Evolutionary conservation across 2,888 invertebrate genomes (phyloP), one percentile per base, ranked within the genome.

Genomic region (Orthosia gracilis): DNA sequence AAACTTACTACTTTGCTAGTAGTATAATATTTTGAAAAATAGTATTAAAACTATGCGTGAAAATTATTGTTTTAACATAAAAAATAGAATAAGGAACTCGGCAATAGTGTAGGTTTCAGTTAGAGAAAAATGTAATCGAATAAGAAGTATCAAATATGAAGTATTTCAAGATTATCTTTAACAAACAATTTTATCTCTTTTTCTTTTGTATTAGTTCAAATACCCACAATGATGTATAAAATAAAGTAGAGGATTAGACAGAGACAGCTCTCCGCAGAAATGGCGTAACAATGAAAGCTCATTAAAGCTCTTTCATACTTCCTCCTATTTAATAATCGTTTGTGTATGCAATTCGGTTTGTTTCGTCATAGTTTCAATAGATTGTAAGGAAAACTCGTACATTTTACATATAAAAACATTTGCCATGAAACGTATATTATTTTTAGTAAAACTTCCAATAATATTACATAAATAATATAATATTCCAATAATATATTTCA

Each of bases 271-370:
- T 54, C 18, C 13, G 26, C 26, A 63, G 77, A 50, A 69, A 70
- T 59, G 59, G 70, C 58, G 64, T 59, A 59, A 77, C 77, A 76
- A 77, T 77, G 58, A 77, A 76, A 59, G 58, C 69, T 69, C 59
- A 69, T 69, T 77, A 64, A 77, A 76, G 77, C 69, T 64, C 47
- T 59, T 54, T 77, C 77, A 50, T 50, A 21, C 26, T 76, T 40
- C 58, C 21, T 76, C 21, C 45, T 55, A 64, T 26, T 63, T 54
- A 64, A 59, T 64, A 58, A 76, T 54, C 49, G n/a, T 62, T 57
- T 76, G 26, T 57, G 45, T 52, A 11, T 50, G 50, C 21, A 55
- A 54, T 23, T 67, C 17, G 26, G 18, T 52, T 58, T 31, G 21
- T 31, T 74, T 57, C 11, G 13, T 58, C 17, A 31, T 59, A 18